Evolutionary conservation across 2,888 invertebrate genomes (phyloP), one percentile per base, ranked within the genome.

Genomic region (Prosapia bicincta): DNA sequence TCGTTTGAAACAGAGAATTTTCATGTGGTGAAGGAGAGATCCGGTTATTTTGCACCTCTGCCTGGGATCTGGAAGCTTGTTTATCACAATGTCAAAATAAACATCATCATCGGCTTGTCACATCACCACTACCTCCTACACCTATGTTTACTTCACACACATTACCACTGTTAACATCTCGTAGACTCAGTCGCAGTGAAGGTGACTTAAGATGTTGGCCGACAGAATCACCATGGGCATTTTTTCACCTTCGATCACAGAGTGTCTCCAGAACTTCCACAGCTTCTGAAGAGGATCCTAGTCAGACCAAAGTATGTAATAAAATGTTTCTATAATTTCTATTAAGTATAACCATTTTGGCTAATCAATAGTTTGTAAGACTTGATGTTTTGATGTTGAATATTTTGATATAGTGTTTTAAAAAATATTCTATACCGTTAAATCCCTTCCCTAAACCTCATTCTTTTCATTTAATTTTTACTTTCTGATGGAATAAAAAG

Each of bases 1-100:
- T n/a, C n/a, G 30, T 30, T 30, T 30, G 30, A n/a, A n/a, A n/a
- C 43, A 88, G 88, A 73, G 85, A 86, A 70, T 89, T 88, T 79
- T 83, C 85, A 26, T 85, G 85, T n/a, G 88, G 88, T 7, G 83
- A 86, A 2, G 88, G 88, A 0, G 87, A 88, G 79, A 81, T 89
- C 2, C 83, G 86, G 65, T 79, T 89, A 0, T 88, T 87, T 79
- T 88, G 88, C 79, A 80, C 85, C 24, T 83, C 86, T 43, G 88
- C 87, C 0, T 80, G 84, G 3, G 83, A 83, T 71, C 82, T 89
- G 13, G 80, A 88, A 10, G 85, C 86, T 74, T 84, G 85, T 70
- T 82, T 88, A 9, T 71, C 77, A 65, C 32, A 74, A n/a, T 78
- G 78, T 43, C 79, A 78, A 20, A 74, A 76, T 26, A 69, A 69